Evolutionary conservation across 2,113 vertebrate species (phyloP).

Genomic region (Penelope pileata): DNA sequence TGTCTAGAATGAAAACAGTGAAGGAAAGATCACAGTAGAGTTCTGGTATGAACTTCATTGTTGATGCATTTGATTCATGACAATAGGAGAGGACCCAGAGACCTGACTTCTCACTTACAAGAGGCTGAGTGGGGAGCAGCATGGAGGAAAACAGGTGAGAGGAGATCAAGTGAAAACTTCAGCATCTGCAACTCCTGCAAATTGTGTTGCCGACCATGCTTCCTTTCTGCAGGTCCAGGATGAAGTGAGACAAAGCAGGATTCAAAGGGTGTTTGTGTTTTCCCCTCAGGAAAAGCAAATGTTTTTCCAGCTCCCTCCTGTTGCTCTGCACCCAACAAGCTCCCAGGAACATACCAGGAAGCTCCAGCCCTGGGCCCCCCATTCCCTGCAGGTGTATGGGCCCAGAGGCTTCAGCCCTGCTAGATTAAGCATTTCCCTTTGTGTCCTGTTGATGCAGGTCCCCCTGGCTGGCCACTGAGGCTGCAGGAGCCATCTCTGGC

Average conservation of each 20-base stretch:
- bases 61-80: neutral
- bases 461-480: too few relatives aligned
- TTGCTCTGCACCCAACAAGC: neutral
- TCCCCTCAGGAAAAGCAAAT: neutral
- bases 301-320: neutral
- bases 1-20: too few relatives aligned
- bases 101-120: neutral
- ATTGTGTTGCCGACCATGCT: neutral
- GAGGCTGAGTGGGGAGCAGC: neutral
- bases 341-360: neutral
- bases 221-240: neutral
- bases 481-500: neutral
- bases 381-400: rapidly evolving
- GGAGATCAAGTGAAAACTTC: neutral
- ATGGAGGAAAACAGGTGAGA: neutral
- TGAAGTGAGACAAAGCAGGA: slow-evolving; percentile 30
- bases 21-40: neutral
- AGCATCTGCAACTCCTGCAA: neutral
- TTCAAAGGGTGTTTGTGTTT: neutral
- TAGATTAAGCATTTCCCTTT: neutral
- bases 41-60: neutral
- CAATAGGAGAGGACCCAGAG: rapidly evolving
- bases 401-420: neutral
- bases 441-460: neutral
- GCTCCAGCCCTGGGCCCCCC: neutral